Evolutionary conservation across 2,888 invertebrate genomes (phyloP).

Genomic region (Psylliodes chrysocephalus): DNA sequence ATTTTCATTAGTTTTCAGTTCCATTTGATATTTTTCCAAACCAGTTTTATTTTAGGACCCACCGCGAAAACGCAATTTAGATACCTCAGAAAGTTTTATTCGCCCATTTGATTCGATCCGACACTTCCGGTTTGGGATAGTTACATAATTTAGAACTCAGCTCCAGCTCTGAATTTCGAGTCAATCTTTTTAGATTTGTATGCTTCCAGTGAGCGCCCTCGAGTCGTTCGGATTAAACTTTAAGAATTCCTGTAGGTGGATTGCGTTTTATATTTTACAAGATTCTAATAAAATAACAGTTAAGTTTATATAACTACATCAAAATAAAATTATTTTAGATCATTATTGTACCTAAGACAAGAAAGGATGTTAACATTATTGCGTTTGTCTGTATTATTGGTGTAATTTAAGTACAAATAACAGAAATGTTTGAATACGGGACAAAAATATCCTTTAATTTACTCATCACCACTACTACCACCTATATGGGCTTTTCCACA

Average conservation of each 20-base stretch:
- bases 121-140: background rate
- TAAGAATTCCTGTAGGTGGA: constrained; percentile 1
- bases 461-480: no score
- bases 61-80: background rate
- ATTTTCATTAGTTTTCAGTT: no score
- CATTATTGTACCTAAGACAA: no score
- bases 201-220: constrained; percentile 7
- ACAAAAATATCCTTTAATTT: no score
- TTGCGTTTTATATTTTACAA: background rate
- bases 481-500: no score
- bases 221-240: constrained; percentile 11
- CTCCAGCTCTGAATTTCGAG: background rate
- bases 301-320: constrained; percentile 4
- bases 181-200: constrained; percentile 18
- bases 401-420: no score
- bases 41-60: background rate
- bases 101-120: background rate
- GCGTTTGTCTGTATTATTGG: no score
- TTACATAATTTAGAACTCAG: constrained; percentile 14
- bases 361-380: no score
- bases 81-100: constrained; percentile 4
- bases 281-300: background rate
- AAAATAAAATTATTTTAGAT: no score
- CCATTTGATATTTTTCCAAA: background rate
- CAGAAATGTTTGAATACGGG: no score